phyloP scores from a whole-genome alignment of 2,797 vertebrate genomes.

The Manis javanica region DNA sequence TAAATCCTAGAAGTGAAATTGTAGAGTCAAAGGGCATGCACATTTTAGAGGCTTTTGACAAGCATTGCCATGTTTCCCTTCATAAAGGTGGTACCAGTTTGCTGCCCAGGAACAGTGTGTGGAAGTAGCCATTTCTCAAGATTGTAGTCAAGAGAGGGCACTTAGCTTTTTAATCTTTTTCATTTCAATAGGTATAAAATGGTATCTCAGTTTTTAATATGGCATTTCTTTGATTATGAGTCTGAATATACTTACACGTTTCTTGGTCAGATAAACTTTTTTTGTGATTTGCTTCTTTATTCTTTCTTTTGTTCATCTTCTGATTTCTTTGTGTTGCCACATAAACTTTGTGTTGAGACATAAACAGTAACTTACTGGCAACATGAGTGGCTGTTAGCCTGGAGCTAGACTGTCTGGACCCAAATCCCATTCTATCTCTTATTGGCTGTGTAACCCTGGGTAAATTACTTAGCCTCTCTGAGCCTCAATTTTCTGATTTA shows the following conservation, averaged over 20 bases:
- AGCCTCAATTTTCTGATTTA: background rate
- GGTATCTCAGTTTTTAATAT: background rate
- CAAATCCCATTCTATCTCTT: background rate
- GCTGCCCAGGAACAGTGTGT: background rate
- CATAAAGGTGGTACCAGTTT: background rate
- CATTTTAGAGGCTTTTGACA: background rate
- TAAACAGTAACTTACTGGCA: background rate
- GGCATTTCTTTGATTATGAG: background rate
- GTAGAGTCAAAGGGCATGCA: background rate
- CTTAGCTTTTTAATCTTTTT: background rate
- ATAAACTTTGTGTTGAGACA: background rate
- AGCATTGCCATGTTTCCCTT: background rate
- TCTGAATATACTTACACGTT: background rate
- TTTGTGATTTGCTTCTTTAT: conserved; percentile 1
- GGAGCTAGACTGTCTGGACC: background rate
- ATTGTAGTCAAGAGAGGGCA: background rate
- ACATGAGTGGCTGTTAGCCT: background rate
- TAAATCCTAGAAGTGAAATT: conserved; percentile 1
- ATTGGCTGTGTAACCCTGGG: background rate
- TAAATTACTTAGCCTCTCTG: background rate
- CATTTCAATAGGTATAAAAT: background rate
- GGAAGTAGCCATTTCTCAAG: background rate
- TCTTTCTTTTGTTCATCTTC: background rate
- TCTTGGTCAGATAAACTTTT: background rate
- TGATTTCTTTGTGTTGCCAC: background rate